Evolutionary conservation across 2,888 invertebrate genomes (phyloP), one percentile per base, ranked within the genome.

Genomic region (Spisula solida): DNA sequence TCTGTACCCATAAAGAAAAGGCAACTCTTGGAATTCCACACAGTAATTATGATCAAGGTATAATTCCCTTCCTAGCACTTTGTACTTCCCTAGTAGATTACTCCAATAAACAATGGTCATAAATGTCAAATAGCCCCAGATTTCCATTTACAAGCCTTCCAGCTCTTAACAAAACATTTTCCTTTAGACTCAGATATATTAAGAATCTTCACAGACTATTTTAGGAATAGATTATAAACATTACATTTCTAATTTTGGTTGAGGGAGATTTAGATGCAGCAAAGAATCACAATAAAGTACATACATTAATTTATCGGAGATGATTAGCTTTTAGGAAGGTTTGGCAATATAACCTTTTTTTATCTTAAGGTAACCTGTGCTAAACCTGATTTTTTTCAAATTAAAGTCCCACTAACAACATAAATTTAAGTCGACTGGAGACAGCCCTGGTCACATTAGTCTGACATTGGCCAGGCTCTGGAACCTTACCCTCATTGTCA

Each of bases 141-240:
- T 60, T 60, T 60, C 60, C 60, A 60, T 60, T 60, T 60, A 8
- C 60, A 25, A 18, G 20, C n/a, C 20, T n/a, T 25, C 25, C 18
- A 25, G n/a, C 56, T 16, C 51, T 18, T 14, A 75, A 75, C 31
- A 2, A 18, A 75, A 75, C 18, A 18, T 20, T 31, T 75, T 75
- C 16, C 16, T 31, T 34, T 31, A 34, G 18, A 75, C 31, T 16
- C 5, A 5, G 34, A 75, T 31, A 34, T 31, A 75, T 31, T 34
- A 75, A 75, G 16, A 18, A 16, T 14, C 34, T 25, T 25, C 16
- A 1, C 75, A 75, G 31, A 75, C 75, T 31, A 75, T 75, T 75
- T 75, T 75, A 10, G 60, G 25, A 66, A 25, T 25, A 66, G 48
- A 81, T 81, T 81, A 81, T 48, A 48, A 81, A 47, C 16, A 81